Evolutionary conservation across 2,113 vertebrate species (phyloP), one percentile per base, ranked within the genome.

Genomic region (Saccopteryx leptura): DNA sequence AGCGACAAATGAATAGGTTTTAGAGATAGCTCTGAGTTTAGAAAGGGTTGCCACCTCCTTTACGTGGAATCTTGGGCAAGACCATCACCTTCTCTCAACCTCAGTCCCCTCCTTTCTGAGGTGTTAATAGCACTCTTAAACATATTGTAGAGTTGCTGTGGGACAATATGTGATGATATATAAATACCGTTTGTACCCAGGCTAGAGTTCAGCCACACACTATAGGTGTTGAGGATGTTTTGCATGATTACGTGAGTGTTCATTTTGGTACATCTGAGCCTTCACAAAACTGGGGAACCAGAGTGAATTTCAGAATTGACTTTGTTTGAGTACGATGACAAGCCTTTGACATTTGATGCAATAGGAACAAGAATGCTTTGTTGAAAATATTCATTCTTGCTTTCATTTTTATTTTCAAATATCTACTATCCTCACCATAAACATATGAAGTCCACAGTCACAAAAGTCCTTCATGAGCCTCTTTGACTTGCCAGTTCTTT

Each of bases 181-280:
- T 66, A n/a, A 17, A 31, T 5, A 23, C 7, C 8, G 0, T 2
- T 0, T 54, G 17, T 54, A 18, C 69, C 7, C 1, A 0, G 11
- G 10, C 68, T 24, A 9, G 4, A 75, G 23, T 60, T 86, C 23
- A 63, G 9, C 10, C n/a, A 6, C 26, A 5, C 24, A 0, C 28
- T 39, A 10, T 7, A 74, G 31, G 11, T 4, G 9, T 12, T 12
- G 9, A 15, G 48, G 48, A 23, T 50, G 10, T 18, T 74, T 69
- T 31, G 33, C 19, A 8, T 18, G 19, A 31, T 0, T 48, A 10
- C 4, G 12, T 10, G 8, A 63, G 9, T 78, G 61, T 81, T 91
- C 33, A 2, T 56, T 2, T 10, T 1, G 7, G 23, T 11, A 28
- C 2, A 1, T 18, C 19, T 61, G 60, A 72, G 50, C 54, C 26